These are phyloP conservation scores for Muraenolepis orangiensis DNA, from an alignment of 2,797 vertebrate species.

Conservation along the genomic window DNA sequence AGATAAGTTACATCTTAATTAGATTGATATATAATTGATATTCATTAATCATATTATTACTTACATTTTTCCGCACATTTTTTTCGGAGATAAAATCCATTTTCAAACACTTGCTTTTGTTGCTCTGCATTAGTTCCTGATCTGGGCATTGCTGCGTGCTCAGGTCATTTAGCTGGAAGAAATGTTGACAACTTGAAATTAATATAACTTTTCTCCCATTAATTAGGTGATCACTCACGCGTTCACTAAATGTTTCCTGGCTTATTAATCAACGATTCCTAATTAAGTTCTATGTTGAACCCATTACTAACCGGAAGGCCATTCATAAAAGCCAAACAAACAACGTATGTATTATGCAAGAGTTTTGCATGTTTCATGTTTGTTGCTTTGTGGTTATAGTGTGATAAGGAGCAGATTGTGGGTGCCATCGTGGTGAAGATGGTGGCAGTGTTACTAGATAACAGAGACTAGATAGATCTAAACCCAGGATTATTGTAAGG, in stretches of 20 bases:
- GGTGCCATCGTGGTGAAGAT: background rate
- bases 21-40: too few relatives aligned
- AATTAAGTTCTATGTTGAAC: background rate
- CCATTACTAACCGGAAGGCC: background rate
- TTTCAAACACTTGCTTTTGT: background rate
- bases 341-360: background rate
- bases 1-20: background rate
- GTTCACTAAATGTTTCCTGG: background rate
- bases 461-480: too few relatives aligned
- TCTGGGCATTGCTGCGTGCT: background rate
- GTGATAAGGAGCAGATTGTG: background rate
- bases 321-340: background rate
- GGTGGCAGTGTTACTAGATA: background rate
- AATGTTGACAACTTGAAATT: background rate
- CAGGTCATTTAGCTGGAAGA: background rate
- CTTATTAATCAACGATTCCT: background rate
- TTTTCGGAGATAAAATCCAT: background rate
- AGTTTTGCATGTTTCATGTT: background rate
- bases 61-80: too few relatives aligned
- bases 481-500: too few relatives aligned
- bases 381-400: background rate
- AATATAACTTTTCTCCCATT: background rate
- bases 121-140: background rate
- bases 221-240: slow-evolving; percentile 1
- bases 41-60: background rate